These are phyloP conservation scores for Epistrophella euchroma DNA, from an alignment of 2,888 invertebrate species.

Conservation along the genomic window DNA sequence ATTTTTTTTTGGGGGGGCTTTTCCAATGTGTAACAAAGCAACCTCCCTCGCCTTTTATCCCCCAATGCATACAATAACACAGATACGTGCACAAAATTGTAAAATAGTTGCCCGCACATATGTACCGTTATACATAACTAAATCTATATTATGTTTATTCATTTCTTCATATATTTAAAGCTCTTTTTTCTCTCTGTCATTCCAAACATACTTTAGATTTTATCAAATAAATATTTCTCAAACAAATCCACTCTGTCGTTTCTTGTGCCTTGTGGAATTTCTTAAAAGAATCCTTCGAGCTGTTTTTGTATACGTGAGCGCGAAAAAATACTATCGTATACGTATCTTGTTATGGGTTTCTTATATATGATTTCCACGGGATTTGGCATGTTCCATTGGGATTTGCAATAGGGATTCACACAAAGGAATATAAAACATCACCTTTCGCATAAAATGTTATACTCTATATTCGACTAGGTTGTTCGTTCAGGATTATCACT, in stretches of 20 bases:
- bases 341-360: constrained; percentile 24
- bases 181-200: constrained; percentile 46
- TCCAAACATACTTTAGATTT: constrained; percentile 53
- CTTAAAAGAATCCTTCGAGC: constrained; percentile 48
- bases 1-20: neutral
- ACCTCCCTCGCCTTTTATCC: neutral
- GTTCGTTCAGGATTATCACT: constrained; percentile 43
- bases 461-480: neutral
- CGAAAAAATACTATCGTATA: constrained; percentile 30
- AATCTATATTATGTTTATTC: constrained; percentile 12
- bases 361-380: constrained; percentile 34
- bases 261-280: constrained; percentile 10
- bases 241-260: constrained; percentile 51
- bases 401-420: constrained; percentile 25
- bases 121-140: neutral
- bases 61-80: constrained; percentile 3
- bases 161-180: constrained; percentile 13
- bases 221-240: constrained; percentile 65
- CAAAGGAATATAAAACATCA: constrained; percentile 36
- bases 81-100: constrained; percentile 54
- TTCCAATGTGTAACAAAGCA: constrained; percentile 29
- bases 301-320: constrained; percentile 20
- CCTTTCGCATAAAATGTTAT: constrained; percentile 20
- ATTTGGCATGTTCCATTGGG: constrained; percentile 43
- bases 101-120: constrained; percentile 43